Conservation (phyloP, 2,797 vertebrate genomes). For the Eidolon dupreanum region DNA sequence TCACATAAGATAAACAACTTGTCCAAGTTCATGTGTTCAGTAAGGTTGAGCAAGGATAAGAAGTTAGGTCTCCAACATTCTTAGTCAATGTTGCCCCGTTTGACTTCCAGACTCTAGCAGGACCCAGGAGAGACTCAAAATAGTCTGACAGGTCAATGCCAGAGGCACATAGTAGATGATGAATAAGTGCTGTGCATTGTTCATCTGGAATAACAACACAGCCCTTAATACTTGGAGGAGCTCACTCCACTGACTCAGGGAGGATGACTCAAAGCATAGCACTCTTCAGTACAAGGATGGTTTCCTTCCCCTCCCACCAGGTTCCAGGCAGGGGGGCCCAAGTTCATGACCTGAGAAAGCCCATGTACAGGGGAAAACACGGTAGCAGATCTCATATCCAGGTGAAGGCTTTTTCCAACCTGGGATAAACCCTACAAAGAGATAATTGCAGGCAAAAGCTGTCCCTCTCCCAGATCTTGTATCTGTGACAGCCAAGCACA, state of each 20-base stretch:
- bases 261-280: neutral
- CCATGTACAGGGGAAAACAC: neutral
- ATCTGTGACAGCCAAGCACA: constrained; percentile 66
- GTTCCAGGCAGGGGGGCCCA: neutral
- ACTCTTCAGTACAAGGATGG: neutral
- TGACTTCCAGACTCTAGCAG: neutral
- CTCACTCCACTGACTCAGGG: neutral
- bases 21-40: neutral
- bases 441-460: constrained; percentile 66
- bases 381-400: neutral
- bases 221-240: neutral
- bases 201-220: neutral
- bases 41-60: neutral
- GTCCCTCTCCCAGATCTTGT: constrained; percentile 47
- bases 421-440: neutral
- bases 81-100: neutral
- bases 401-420: neutral
- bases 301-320: neutral
- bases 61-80: neutral
- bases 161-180: neutral
- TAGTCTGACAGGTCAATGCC: neutral
- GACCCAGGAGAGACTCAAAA: neutral
- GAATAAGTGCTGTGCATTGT: neutral
- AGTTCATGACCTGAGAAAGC: neutral
- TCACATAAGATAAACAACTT: neutral